phyloP scores from a whole-genome alignment of 2,797 vertebrate species.

The Paramormyrops hopkinsi region DNA sequence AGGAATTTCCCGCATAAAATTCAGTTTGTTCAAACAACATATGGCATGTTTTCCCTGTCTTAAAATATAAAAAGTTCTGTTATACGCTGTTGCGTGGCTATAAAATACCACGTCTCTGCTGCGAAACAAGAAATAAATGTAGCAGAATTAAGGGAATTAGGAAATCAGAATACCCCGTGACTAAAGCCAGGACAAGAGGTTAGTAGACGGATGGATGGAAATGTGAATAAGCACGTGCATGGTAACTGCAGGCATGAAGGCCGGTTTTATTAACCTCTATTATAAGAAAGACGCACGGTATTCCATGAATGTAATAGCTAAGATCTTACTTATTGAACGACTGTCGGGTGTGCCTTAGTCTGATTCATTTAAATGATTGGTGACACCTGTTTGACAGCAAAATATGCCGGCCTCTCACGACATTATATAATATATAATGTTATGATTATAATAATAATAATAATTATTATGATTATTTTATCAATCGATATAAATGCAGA shows the following conservation, averaged over 20 bases:
- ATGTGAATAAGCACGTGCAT: background rate
- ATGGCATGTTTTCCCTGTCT: background rate
- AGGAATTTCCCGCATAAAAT: background rate
- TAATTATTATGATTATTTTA: background rate
- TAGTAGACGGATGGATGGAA: background rate
- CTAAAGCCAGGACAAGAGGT: background rate
- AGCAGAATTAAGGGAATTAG: background rate
- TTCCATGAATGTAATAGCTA: background rate
- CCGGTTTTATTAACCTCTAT: background rate
- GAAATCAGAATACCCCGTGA: background rate
- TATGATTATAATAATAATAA: background rate
- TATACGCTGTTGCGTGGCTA: background rate
- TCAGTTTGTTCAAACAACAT: background rate
- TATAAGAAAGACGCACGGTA: background rate
- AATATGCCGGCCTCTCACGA: background rate
- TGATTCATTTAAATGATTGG: background rate
- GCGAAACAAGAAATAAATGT: background rate
- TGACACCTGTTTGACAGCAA: constrained; percentile 4
- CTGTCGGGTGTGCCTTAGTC: background rate
- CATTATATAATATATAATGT: background rate
- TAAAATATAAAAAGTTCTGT: background rate
- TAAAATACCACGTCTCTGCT: background rate
- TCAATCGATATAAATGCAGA: background rate
- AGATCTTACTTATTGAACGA: background rate
- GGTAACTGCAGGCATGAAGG: background rate